Evolutionary conservation across 1,140 invertebrate species (phyloP).

Genomic region (Kradibia gibbosae): DNA sequence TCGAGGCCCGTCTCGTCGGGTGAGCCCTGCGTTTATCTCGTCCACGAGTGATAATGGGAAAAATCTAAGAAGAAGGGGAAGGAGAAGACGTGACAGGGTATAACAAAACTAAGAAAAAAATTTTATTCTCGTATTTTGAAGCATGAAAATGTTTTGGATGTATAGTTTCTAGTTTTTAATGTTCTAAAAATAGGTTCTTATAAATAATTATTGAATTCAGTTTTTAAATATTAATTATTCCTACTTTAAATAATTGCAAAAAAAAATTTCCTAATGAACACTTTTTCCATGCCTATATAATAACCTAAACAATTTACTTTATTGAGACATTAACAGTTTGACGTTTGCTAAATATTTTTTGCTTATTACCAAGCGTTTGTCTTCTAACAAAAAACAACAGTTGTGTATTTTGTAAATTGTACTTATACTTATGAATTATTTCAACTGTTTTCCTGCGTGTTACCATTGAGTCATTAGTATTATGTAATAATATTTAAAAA

Average conservation of each 20-base stretch:
- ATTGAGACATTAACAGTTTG: slow-evolving; percentile 9
- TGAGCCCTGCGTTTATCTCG: slow-evolving; percentile 18
- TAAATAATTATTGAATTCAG: not conserved
- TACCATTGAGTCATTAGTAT: not conserved
- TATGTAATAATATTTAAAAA: no score
- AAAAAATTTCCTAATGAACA: not conserved
- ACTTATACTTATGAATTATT: not conserved
- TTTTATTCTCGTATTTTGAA: slow-evolving; percentile 29
- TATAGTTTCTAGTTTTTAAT: slow-evolving; percentile 16
- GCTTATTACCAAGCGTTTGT: not conserved
- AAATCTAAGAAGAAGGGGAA: not conserved
- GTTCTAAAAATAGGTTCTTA: slow-evolving; percentile 10
- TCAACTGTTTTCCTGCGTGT: not conserved
- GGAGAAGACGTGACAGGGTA: not conserved
- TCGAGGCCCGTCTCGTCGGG: slow-evolving; percentile 9
- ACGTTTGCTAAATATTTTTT: slow-evolving; percentile 8
- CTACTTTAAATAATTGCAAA: slow-evolving; percentile 1
- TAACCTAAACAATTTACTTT: not conserved
- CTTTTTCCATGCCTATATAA: slow-evolving; percentile 22
- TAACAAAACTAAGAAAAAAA: slow-evolving; percentile 37
- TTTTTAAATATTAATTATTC: slow-evolving; percentile 22
- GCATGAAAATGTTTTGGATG: slow-evolving; percentile 29
- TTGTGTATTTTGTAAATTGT: not conserved
- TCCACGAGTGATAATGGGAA: not conserved
- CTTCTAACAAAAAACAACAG: not conserved